phyloP scores from a whole-genome alignment of 2,113 vertebrate species.

The Neotragus moschatus region DNA sequence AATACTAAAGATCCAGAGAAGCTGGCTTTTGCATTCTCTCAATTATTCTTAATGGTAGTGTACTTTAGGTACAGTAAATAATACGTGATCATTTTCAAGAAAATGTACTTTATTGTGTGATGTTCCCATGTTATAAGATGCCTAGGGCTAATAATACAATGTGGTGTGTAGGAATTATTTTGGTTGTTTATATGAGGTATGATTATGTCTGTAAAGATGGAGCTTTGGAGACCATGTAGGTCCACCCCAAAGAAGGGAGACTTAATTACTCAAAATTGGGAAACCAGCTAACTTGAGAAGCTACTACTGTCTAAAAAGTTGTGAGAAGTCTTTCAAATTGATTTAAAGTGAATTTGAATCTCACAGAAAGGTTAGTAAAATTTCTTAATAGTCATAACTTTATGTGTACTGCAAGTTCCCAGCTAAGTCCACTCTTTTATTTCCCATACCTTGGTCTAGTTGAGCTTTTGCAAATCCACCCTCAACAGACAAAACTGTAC shows the following conservation, averaged over 20 bases:
- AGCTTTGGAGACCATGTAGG: not conserved
- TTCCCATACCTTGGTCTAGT: not conserved
- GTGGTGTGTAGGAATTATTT: not conserved
- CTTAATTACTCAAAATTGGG: not conserved
- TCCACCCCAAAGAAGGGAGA: not conserved
- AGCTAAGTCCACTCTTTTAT: not conserved
- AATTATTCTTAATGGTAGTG: not conserved
- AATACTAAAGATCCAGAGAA: conserved; percentile 58
- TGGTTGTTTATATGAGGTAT: not conserved
- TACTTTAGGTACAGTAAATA: conserved; percentile 22
- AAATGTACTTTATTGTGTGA: not conserved
- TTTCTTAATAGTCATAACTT: not conserved
- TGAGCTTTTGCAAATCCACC: not conserved
- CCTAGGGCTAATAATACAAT: not conserved
- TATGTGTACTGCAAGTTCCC: not conserved
- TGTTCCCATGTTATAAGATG: not conserved
- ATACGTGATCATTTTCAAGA: conserved; percentile 23
- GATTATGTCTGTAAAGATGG: not conserved
- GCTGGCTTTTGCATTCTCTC: conserved; percentile 54
- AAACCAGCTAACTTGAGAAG: not conserved
- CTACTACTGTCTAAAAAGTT: not conserved
- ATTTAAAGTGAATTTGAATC: not conserved
- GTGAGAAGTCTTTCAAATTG: not conserved
- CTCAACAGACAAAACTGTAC: not conserved
- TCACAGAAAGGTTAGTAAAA: not conserved